phyloP scores from a whole-genome alignment of 2,888 invertebrate species.

The Epistrophe eligans region DNA sequence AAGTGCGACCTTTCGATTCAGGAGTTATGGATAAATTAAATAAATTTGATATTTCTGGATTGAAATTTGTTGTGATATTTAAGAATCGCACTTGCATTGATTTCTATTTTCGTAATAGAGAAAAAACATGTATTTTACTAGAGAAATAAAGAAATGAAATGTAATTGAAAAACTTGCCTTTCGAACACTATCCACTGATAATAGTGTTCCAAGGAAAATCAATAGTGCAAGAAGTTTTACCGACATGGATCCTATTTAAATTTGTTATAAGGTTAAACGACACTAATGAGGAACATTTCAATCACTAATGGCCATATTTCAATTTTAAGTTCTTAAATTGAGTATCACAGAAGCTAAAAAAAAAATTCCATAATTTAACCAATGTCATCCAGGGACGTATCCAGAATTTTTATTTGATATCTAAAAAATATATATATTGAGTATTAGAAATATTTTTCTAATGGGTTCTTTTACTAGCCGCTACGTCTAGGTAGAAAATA shows the following conservation, averaged over 20 bases:
- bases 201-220: not conserved
- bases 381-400: not conserved
- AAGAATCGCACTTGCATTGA: not conserved
- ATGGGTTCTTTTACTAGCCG: too few species aligned
- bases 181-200: not conserved
- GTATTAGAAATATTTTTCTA: too few species aligned
- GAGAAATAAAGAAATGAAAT: not conserved
- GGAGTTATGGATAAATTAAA: not conserved
- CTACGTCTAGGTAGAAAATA: too few species aligned
- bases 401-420: not conserved
- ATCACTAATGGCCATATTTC: not conserved
- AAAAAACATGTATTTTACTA: not conserved
- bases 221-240: not conserved
- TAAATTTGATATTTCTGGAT: not conserved
- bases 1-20: not conserved
- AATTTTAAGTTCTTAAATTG: not conserved
- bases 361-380: not conserved
- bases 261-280: not conserved
- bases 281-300: not conserved
- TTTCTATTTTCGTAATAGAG: not conserved
- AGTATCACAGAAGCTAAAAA: not conserved
- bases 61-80: slow-evolving; percentile 8
- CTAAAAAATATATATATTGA: too few species aligned
- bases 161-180: not conserved
- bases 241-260: not conserved